Conservation (phyloP, 2,113 vertebrate genomes). For the Clarias batrachus region DNA sequence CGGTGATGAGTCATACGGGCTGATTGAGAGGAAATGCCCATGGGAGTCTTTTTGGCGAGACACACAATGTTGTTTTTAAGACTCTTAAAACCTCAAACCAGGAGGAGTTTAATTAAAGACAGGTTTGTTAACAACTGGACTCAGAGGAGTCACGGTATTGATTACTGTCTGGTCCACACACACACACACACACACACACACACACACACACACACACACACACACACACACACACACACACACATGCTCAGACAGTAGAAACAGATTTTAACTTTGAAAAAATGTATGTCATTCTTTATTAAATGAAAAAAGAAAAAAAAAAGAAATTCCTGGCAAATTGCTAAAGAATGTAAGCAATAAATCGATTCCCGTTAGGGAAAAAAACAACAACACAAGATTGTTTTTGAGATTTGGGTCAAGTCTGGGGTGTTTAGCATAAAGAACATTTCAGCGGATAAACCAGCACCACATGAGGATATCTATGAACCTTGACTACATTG, state of each 20-base stretch:
- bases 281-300: background rate
- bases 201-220: constrained; percentile 10
- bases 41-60: constrained; percentile 17
- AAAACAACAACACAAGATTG: background rate
- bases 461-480: background rate
- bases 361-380: background rate
- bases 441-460: background rate
- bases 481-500: background rate
- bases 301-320: background rate
- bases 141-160: constrained; percentile 36
- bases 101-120: constrained; percentile 51
- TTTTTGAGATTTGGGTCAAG: background rate
- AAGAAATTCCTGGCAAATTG: background rate
- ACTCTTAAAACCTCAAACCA: constrained; percentile 6
- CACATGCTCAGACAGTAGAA: background rate
- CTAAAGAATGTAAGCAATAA: background rate
- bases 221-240: constrained; percentile 15
- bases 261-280: background rate
- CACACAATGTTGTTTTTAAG: constrained; percentile 2
- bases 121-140: constrained; percentile 34
- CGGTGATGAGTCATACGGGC: constrained; percentile 12
- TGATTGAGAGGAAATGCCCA: constrained; percentile 22
- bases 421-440: background rate
- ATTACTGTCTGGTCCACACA: constrained; percentile 45
- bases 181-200: background rate